A percentile compares a stretch with the other conserved stretches of the same genome.
Conservation (phyloP, 2,797 vertebrate species). For the Parauchenoglanis ngamensis region DNA sequence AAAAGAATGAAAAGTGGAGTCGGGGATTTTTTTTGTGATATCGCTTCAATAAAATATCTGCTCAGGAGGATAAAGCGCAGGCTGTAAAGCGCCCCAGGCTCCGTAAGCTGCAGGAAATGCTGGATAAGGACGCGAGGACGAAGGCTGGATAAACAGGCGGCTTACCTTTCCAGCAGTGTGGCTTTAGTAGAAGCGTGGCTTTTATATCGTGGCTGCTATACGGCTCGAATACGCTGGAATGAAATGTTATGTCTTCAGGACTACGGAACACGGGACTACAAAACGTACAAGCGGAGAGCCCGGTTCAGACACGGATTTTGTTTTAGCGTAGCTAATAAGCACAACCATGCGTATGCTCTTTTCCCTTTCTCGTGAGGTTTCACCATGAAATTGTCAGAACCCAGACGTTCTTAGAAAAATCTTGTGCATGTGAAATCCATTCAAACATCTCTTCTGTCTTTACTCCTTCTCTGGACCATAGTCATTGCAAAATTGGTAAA, state of each 20-base stretch:
- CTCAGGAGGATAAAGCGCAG: neutral
- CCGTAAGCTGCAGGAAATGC: neutral
- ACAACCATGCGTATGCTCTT: neutral
- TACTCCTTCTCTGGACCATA: neutral
- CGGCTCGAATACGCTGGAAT: neutral
- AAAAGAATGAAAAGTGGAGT: neutral
- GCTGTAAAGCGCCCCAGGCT: conserved; percentile 1
- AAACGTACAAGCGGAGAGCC: neutral
- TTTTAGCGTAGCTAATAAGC: neutral
- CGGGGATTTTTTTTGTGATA: neutral
- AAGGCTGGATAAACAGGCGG: neutral
- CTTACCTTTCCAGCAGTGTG: neutral
- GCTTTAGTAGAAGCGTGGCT: neutral
- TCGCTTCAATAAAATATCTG: neutral
- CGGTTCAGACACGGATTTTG: neutral
- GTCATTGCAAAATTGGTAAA: neutral
- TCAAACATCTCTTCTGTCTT: neutral
- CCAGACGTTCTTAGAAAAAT: neutral
- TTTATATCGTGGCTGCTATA: neutral
- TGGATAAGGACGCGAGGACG: neutral
- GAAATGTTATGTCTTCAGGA: neutral
- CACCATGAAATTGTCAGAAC: neutral
- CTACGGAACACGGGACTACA: neutral
- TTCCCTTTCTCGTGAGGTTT: neutral
- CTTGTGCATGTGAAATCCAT: too few relatives aligned